Percentiles rank a stretch among this genome's conserved stretches.
phyloP scores from a whole-genome alignment of 2,113 vertebrate species.

The Uria aalge region DNA sequence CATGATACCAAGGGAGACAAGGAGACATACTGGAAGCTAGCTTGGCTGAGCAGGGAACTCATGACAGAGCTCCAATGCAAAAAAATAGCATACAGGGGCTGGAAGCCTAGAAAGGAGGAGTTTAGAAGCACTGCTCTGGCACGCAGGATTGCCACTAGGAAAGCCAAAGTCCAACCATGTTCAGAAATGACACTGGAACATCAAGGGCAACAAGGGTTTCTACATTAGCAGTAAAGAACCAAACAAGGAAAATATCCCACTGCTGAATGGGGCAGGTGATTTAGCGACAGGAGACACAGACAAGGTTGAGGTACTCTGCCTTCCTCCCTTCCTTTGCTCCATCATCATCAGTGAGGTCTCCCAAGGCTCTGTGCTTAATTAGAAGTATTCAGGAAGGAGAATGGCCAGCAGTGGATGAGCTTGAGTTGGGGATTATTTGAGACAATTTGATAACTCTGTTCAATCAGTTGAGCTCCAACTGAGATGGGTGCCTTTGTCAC shows the following conservation, averaged over 20 bases:
- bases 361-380: background rate
- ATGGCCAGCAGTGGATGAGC: background rate
- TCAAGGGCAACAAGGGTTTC: background rate
- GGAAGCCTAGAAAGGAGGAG: background rate
- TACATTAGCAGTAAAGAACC: background rate
- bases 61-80: too few species aligned
- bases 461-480: background rate
- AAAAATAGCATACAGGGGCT: background rate
- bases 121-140: background rate
- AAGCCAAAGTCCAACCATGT: background rate
- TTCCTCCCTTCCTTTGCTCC: background rate
- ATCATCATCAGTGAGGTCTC: background rate
- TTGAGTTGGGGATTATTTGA: background rate
- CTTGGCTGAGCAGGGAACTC: background rate
- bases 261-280: background rate
- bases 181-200: background rate
- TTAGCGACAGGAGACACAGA: background rate
- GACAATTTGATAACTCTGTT: background rate
- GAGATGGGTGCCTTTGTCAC: background rate
- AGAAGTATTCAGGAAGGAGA: background rate
- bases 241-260: background rate
- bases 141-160: background rate
- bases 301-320: background rate
- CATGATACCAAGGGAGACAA: background rate
- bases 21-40: background rate